A percentile compares a stretch with the other conserved stretches of the same genome.
These are phyloP conservation scores for Scaptomyza cyrtandrae DNA, from an alignment of 2,888 invertebrate species.

Conservation along the genomic window DNA sequence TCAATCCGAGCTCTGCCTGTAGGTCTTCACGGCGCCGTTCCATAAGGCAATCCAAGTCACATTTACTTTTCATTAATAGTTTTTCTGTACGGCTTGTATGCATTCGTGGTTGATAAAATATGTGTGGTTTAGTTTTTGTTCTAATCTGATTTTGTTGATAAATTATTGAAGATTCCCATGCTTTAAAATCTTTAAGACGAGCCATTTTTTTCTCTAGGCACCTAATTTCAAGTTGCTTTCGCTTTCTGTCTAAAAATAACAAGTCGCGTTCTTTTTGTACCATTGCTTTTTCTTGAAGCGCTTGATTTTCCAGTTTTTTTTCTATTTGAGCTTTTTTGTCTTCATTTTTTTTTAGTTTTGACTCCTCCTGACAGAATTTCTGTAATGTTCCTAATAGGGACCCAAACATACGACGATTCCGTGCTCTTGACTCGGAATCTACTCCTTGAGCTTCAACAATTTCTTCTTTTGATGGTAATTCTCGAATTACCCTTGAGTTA, in stretches of 20 bases:
- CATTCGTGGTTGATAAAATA: constrained; percentile 94
- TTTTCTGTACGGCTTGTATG: constrained; percentile 89
- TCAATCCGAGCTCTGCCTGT: constrained; percentile 52
- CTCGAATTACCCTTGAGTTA: constrained; percentile 93
- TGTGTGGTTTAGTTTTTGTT: constrained; percentile 93
- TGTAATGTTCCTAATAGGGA: constrained; percentile 97
- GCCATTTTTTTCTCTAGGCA: constrained; percentile 95
- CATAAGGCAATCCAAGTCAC: constrained; percentile 49
- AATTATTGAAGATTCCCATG: constrained; percentile 93
- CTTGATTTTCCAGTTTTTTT: constrained; percentile 96
- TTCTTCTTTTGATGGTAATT: constrained; percentile 93
- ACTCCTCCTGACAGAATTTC: constrained; percentile 97
- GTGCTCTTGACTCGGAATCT: constrained; percentile 91
- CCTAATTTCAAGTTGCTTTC: constrained; percentile 94
- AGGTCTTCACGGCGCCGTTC: constrained; percentile 51
- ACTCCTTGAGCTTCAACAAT: constrained; percentile 92
- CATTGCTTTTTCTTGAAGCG: constrained; percentile 93
- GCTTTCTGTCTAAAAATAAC: constrained; percentile 92
- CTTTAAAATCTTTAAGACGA: constrained; percentile 93
- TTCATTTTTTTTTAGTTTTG: constrained; percentile 93
- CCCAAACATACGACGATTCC: constrained; percentile 98
- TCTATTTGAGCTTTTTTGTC: constrained; percentile 93
- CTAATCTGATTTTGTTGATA: constrained; percentile 92
- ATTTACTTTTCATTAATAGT: constrained; percentile 87
- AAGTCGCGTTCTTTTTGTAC: constrained; percentile 92